Percentiles rank a stretch among this genome's conserved stretches.
Conservation (phyloP, 1,140 invertebrate genomes). For the Hyles euphorbiae region DNA sequence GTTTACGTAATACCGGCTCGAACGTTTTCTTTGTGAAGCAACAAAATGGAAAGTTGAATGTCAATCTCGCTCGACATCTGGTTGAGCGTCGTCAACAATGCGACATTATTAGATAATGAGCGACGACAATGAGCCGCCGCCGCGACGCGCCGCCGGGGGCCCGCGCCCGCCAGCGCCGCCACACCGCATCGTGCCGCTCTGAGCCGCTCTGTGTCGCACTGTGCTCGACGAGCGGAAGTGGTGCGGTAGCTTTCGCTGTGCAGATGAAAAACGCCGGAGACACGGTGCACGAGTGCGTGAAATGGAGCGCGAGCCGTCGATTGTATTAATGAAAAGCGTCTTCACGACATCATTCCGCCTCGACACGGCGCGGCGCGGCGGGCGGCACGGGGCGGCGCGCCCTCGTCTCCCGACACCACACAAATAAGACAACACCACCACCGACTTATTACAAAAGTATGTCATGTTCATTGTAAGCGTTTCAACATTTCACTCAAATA, state of each 20-base stretch:
- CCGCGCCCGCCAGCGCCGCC: not conserved
- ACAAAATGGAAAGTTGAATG: too few species aligned
- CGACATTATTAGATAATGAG: conserved; percentile 23
- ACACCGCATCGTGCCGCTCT: not conserved
- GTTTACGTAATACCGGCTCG: not conserved
- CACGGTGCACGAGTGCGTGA: conserved; percentile 8
- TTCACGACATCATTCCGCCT: conserved; percentile 17
- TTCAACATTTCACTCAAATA: too few species aligned
- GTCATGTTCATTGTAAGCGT: not conserved
- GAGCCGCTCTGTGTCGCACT: not conserved
- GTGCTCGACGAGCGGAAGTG: too few species aligned
- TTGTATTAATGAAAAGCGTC: conserved; percentile 52
- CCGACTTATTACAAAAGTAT: not conserved
- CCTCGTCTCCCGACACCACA: not conserved
- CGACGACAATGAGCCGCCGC: conserved; percentile 9
- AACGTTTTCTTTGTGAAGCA: not conserved
- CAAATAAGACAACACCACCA: not conserved
- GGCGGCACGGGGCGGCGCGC: too few species aligned
- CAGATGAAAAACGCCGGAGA: conserved; percentile 4
- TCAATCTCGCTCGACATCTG: too few species aligned
- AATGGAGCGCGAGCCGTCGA: conserved; percentile 24
- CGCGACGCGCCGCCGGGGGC: not conserved
- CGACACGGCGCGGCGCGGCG: conserved; percentile 2
- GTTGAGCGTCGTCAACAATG: conserved; percentile 12
- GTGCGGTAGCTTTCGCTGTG: not conserved